Conservation (phyloP, 2,888 invertebrate species). For the Sphaerophoria rueppellii region DNA sequence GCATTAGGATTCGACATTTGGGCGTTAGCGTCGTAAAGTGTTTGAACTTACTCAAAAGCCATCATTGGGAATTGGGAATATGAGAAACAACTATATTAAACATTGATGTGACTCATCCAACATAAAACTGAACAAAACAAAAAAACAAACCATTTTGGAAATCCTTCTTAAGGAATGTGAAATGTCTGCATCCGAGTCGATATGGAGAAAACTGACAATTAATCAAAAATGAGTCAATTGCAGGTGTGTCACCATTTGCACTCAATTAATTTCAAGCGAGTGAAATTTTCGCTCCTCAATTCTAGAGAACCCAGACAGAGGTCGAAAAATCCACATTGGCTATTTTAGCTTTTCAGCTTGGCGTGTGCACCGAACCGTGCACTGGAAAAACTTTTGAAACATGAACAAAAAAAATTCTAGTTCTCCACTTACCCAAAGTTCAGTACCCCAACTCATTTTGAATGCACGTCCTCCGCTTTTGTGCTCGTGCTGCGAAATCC, state of each 20-base stretch:
- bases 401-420: slow-evolving; percentile 25
- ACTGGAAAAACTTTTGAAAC: slow-evolving; percentile 17
- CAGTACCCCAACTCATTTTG: slow-evolving; percentile 82
- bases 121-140: too few species aligned
- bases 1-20: too few species aligned
- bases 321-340: neutral
- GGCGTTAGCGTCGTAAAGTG: too few species aligned
- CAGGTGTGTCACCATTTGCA: slow-evolving; percentile 61
- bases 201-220: too few species aligned
- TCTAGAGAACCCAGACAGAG: neutral
- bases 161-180: too few species aligned
- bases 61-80: too few species aligned
- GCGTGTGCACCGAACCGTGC: slow-evolving; percentile 56
- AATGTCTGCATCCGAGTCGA: neutral
- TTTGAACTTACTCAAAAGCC: too few species aligned
- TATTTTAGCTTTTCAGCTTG: slow-evolving; percentile 10
- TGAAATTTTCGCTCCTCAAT: slow-evolving; percentile 44
- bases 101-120: too few species aligned
- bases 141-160: too few species aligned
- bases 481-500: slow-evolving; percentile 74
- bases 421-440: slow-evolving; percentile 80
- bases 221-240: slow-evolving; percentile 51
- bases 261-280: slow-evolving; percentile 55
- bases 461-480: slow-evolving; percentile 76
- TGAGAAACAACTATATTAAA: too few species aligned